phyloP scores from a whole-genome alignment of 2,888 invertebrate genomes.

The Matsumyia berberina region DNA sequence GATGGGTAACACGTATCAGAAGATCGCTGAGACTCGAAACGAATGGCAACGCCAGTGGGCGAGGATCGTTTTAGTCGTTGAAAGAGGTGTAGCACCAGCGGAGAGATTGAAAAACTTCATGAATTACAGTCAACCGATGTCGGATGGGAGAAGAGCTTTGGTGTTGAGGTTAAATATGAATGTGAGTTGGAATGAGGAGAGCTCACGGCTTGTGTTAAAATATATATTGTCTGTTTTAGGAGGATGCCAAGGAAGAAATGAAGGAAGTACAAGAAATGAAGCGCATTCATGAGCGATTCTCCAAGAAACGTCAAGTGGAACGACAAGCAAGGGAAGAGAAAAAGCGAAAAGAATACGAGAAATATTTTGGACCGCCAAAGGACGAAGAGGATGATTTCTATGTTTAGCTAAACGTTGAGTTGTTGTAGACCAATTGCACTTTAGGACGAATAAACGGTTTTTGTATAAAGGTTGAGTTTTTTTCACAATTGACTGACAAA shows the following conservation, averaged over 20 bases:
- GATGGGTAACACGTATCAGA: conserved; percentile 99
- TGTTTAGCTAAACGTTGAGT: not conserved
- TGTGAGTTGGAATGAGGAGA: conserved; percentile 85
- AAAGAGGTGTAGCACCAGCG: conserved; percentile 96
- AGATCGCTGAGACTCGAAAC: conserved; percentile 97
- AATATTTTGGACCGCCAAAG: conserved; percentile 80
- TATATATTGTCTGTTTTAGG: conserved; percentile 86
- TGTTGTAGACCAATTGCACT: not conserved
- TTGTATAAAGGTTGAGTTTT: not conserved
- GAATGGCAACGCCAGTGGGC: conserved; percentile 99
- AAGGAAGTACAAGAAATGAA: conserved; percentile 96
- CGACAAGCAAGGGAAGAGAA: conserved; percentile 81
- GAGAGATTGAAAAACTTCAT: conserved; percentile 93
- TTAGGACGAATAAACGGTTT: not conserved
- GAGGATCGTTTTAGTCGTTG: conserved; percentile 97
- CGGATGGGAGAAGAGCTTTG: conserved; percentile 92
- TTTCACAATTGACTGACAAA: not conserved
- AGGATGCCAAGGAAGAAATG: conserved; percentile 97
- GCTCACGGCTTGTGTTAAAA: too few relatives aligned
- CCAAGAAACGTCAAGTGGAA: conserved; percentile 87
- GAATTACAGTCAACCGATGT: conserved; percentile 97
- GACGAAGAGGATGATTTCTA: conserved; percentile 35
- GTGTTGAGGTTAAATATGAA: conserved; percentile 95
- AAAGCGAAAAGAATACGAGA: conserved; percentile 81
- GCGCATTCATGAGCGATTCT: conserved; percentile 91